Percentiles rank a stretch among this genome's conserved stretches.
Evolutionary conservation across 2,113 vertebrate genomes (phyloP).

Genomic region (Solea senegalensis): DNA sequence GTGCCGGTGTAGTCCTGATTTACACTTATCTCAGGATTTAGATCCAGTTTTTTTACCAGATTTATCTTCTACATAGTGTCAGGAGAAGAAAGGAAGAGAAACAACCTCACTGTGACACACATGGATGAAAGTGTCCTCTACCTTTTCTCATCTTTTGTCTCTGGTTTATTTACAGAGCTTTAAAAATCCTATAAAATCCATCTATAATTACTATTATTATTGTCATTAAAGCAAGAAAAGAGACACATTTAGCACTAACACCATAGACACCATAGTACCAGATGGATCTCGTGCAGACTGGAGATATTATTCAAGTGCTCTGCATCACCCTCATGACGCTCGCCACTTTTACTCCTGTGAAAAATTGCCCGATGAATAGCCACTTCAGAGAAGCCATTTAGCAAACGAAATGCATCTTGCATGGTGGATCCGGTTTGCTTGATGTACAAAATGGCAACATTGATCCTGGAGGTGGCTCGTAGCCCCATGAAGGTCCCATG

Average conservation of each 20-base stretch:
- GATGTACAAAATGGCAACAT: conserved; percentile 79
- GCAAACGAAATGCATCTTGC: conserved; percentile 79
- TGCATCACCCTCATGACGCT: conserved; percentile 64
- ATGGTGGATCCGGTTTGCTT: conserved; percentile 72
- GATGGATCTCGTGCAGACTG: conserved; percentile 63
- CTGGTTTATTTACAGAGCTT: neutral
- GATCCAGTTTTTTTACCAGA: too few relatives aligned
- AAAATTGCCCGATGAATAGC: conserved; percentile 78
- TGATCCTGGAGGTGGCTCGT: conserved; percentile 74
- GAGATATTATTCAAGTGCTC: conserved; percentile 62
- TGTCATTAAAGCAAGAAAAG: neutral
- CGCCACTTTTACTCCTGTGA: conserved; percentile 73
- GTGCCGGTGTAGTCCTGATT: too few relatives aligned
- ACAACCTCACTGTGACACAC: too few relatives aligned
- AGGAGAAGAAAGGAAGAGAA: too few relatives aligned
- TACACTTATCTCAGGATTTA: too few relatives aligned
- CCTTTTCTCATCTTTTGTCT: neutral
- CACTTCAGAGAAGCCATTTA: conserved; percentile 65
- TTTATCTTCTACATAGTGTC: too few relatives aligned
- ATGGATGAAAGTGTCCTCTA: too few relatives aligned
- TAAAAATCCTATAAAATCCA: neutral
- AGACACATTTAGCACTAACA: conserved; percentile 1
- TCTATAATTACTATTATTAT: neutral
- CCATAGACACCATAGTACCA: conserved; percentile 65
- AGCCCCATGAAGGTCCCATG: conserved; percentile 78